These are phyloP conservation scores for Rapana venosa DNA, from an alignment of 2,888 invertebrate species.

Conservation along the genomic window DNA sequence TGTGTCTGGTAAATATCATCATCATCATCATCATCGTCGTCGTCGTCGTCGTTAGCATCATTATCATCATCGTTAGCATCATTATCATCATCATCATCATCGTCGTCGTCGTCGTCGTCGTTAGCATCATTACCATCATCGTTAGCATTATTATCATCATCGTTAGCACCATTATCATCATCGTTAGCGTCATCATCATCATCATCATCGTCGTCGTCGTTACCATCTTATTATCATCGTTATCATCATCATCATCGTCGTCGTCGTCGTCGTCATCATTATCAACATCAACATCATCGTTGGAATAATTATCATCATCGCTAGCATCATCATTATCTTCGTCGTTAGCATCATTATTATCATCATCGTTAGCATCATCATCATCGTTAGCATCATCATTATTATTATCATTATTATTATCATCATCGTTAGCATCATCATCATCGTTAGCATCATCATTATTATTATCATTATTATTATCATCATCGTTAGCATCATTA, in stretches of 20 bases:
- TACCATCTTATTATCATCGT: conserved; percentile 79
- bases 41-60: conserved; percentile 69
- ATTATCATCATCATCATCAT: conserved; percentile 21
- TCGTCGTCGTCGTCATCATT: too few species aligned
- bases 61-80: neutral
- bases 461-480: conserved; percentile 80
- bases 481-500: conserved; percentile 86
- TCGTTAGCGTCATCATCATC: conserved; percentile 57
- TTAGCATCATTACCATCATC: too few species aligned
- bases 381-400: conserved; percentile 82
- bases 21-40: too few species aligned
- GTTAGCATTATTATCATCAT: too few species aligned
- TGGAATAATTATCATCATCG: conserved; percentile 80
- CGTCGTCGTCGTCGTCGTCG: conserved; percentile 80
- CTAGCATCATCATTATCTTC: too few species aligned
- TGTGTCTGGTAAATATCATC: conserved; percentile 81
- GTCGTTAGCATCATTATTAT: too few species aligned
- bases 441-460: conserved; percentile 43
- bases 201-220: conserved; percentile 81
- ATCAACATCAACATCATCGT: neutral
- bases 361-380: conserved; percentile 88
- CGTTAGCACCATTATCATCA: conserved; percentile 59
- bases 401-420: too few species aligned
- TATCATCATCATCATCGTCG: too few species aligned
- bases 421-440: conserved; percentile 66